These are phyloP conservation scores for Alsophila aescularia DNA, from an alignment of 2,888 invertebrate genomes.

Conservation along the genomic window DNA sequence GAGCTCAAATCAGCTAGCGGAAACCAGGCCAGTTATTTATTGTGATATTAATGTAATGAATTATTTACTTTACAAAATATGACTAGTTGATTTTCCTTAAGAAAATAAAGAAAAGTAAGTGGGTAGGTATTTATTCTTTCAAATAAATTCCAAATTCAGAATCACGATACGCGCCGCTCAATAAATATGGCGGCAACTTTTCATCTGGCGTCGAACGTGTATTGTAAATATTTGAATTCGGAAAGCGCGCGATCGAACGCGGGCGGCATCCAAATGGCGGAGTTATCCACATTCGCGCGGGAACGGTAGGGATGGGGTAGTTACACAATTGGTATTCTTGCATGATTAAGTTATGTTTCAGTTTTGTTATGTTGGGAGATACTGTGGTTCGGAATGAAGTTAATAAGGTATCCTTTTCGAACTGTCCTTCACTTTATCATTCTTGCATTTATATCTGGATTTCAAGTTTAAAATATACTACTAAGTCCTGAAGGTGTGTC, in stretches of 20 bases:
- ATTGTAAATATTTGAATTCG: conserved; percentile 46
- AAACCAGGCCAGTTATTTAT: no score
- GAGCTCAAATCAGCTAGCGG: no score
- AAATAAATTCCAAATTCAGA: conserved; percentile 21
- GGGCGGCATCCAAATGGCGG: conserved; percentile 71
- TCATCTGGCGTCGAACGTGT: conserved; percentile 42
- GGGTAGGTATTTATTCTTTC: neutral
- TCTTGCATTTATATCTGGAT: no score
- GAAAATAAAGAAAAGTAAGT: no score
- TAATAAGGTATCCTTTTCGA: no score
- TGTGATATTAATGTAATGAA: no score
- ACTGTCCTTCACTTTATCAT: no score
- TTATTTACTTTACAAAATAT: no score
- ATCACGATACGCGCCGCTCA: conserved; percentile 33
- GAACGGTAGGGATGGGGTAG: conserved; percentile 32
- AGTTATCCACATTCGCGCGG: conserved; percentile 63
- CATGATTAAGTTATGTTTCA: neutral
- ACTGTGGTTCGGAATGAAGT: neutral
- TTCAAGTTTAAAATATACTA: no score
- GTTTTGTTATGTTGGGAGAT: conserved; percentile 8
- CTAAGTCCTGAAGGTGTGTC: no score
- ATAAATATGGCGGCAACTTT: conserved; percentile 43
- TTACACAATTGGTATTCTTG: neutral
- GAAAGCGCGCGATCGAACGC: conserved; percentile 48
- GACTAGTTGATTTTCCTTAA: no score